Evolutionary conservation across 2,113 vertebrate genomes (phyloP).

Genomic region (Gasterosteus nipponicus): DNA sequence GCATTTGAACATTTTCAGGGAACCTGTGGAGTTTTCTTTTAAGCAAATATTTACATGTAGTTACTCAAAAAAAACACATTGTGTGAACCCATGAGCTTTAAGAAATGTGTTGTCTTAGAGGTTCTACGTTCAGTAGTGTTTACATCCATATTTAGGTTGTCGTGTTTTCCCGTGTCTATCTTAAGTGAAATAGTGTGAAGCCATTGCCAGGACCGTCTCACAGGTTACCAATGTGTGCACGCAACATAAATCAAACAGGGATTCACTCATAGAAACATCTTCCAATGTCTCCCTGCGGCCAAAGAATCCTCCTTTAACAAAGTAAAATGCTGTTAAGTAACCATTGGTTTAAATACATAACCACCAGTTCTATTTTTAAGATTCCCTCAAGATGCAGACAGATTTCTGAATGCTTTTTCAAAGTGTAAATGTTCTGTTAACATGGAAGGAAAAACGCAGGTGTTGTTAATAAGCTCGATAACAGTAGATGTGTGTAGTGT

Average conservation of each 20-base stretch:
- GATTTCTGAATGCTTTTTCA: background rate
- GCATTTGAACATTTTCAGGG: conserved; percentile 26
- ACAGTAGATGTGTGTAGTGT: background rate
- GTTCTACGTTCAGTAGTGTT: background rate
- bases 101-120: background rate
- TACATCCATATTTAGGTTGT: background rate
- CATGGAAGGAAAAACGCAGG: background rate
- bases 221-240: background rate
- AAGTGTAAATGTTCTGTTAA: background rate
- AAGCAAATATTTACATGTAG: background rate
- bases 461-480: background rate
- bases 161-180: background rate
- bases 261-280: background rate
- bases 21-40: background rate
- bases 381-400: background rate
- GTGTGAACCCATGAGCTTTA: background rate
- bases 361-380: background rate
- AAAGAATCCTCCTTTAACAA: background rate
- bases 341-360: background rate
- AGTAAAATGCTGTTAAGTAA: background rate
- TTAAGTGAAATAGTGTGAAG: background rate
- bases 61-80: background rate
- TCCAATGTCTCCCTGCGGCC: background rate
- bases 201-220: background rate
- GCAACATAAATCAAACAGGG: background rate